Conservation (phyloP, 2,797 vertebrate species). For the Geotrypetes seraphini region DNA sequence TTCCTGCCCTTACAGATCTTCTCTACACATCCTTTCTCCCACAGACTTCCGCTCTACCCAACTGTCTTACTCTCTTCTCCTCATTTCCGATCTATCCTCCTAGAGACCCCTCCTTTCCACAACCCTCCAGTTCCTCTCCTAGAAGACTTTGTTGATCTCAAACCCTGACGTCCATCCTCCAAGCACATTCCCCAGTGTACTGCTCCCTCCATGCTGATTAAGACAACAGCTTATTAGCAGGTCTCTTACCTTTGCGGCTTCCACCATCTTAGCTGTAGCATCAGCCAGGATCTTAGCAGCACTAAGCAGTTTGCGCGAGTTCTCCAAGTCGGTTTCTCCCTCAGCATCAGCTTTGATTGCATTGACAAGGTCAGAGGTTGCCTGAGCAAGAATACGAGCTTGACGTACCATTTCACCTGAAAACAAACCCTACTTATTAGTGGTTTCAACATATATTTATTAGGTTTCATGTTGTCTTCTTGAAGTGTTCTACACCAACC, state of each 20-base stretch:
- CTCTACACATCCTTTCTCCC: neutral
- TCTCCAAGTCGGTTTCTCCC: conserved; percentile 87
- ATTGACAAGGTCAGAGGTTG: conserved; percentile 91
- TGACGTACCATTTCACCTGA: conserved; percentile 97
- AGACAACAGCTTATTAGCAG: neutral
- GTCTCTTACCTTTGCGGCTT: conserved; percentile 82
- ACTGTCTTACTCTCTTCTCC: neutral
- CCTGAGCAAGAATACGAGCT: conserved; percentile 91
- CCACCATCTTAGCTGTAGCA: conserved; percentile 95
- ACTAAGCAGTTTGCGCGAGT: conserved; percentile 88
- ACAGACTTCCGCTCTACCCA: neutral
- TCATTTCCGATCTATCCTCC: no score
- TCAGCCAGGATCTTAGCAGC: conserved; percentile 92
- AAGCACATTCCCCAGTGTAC: neutral
- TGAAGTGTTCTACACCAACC: no score
- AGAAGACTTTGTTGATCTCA: neutral
- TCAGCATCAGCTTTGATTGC: conserved; percentile 95
- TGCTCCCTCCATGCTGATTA: no score
- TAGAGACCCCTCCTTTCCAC: no score
- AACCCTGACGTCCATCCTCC: neutral
- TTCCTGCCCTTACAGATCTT: no score
- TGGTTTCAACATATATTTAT: no score
- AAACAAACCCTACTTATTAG: no score
- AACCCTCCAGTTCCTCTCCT: accelerated
- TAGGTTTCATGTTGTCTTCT: no score